A percentile compares a stretch with the other conserved stretches of the same genome.
Evolutionary conservation across 2,113 vertebrate genomes (phyloP).

Genomic region (human (Homo sapiens)): GRCh38 chr12:128634501-128635000

Average conservation of each 20-base stretch:
- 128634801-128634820: not conserved
- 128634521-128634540: not conserved
- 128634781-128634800: not conserved
- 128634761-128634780: not conserved
- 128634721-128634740: not conserved
- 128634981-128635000: fast-evolving
- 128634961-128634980: not conserved
- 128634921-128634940: not conserved
- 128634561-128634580: not conserved
- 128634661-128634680: not conserved
- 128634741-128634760: too few species aligned
- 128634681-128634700: not conserved
- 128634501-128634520: not conserved
- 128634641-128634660: not conserved
- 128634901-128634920: not conserved
- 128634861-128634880: not conserved
- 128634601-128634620: not conserved
- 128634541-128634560: not conserved
- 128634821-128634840: not conserved
- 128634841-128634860: not conserved
- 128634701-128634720: not conserved
- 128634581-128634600: fast-evolving
- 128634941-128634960: not conserved
- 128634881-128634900: not conserved
- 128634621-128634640: not conserved